phyloP scores from a whole-genome alignment of 2,113 vertebrate genomes.

The Plestiodon gilberti region DNA sequence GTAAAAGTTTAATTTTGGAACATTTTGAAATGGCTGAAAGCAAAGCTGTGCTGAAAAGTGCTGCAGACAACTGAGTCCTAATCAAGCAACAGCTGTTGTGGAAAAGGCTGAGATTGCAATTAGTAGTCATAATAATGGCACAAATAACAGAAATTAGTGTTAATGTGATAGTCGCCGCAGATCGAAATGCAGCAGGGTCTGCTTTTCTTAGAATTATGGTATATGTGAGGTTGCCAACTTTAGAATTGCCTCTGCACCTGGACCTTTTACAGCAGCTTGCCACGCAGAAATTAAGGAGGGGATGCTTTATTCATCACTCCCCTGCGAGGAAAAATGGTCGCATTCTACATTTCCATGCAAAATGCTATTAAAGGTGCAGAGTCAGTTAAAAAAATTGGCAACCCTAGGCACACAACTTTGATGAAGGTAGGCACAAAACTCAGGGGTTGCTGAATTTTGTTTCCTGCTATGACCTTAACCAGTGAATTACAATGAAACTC shows the following conservation, averaged over 20 bases:
- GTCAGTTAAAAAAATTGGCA: not conserved
- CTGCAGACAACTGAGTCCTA: slow-evolving; percentile 17
- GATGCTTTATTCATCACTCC: no score
- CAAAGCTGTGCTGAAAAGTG: not conserved
- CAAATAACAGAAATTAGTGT: not conserved
- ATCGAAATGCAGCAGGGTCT: not conserved
- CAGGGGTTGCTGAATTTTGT: not conserved
- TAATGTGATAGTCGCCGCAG: not conserved
- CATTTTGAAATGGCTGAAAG: not conserved
- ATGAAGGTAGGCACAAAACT: not conserved
- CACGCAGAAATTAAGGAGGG: not conserved
- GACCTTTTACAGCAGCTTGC: not conserved
- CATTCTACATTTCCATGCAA: not conserved
- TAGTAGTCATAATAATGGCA: slow-evolving; percentile 3
- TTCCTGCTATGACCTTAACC: not conserved
- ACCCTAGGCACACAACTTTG: not conserved
- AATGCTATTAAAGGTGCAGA: not conserved
- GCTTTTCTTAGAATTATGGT: not conserved
- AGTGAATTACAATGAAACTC: not conserved
- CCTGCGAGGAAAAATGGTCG: not conserved
- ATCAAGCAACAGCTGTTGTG: not conserved
- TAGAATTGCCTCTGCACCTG: not conserved
- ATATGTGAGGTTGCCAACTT: not conserved
- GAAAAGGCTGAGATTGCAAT: slow-evolving; percentile 3
- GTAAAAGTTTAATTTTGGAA: slow-evolving; percentile 1